A percentile compares a stretch with the other conserved stretches of the same genome.
phyloP scores from a whole-genome alignment of 2,113 vertebrate species.

The Cettia cetti region DNA sequence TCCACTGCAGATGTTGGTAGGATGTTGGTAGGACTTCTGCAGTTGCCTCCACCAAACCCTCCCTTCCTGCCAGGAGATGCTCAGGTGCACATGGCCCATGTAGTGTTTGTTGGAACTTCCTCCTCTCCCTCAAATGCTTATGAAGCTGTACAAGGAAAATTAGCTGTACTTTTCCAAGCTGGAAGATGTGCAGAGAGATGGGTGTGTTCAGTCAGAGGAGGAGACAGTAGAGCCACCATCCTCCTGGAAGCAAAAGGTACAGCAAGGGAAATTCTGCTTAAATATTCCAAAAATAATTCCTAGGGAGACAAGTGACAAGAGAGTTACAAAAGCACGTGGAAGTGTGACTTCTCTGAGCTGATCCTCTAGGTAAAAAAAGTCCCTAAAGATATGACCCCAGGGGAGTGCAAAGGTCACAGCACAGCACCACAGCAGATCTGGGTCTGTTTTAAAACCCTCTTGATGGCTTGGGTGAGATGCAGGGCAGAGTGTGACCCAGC shows the following conservation, averaged over 20 bases:
- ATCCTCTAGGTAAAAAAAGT: background rate
- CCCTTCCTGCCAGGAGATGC: background rate
- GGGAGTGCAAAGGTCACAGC: background rate
- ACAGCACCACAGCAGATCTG: fast-evolving
- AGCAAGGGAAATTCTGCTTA: background rate
- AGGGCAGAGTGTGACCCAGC: background rate
- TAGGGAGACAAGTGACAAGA: background rate
- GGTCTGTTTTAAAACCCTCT: background rate
- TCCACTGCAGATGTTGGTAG: background rate
- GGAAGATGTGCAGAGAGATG: background rate
- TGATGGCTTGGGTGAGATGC: background rate
- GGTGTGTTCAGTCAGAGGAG: background rate
- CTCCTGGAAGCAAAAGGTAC: background rate
- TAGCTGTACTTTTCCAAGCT: background rate
- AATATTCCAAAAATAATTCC: background rate
- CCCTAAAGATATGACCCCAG: background rate
- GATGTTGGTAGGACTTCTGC: background rate
- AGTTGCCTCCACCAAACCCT: background rate
- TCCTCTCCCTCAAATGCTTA: background rate
- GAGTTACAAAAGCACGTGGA: background rate
- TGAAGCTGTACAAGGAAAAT: background rate
- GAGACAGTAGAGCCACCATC: fast-evolving
- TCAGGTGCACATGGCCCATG: fast-evolving
- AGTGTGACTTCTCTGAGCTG: background rate
- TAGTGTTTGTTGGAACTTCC: background rate